A percentile compares a stretch with the other conserved stretches of the same genome.
These are phyloP conservation scores for Ceyx cyanopectus DNA, from an alignment of 2,113 vertebrate genomes.

Conservation along the genomic window DNA sequence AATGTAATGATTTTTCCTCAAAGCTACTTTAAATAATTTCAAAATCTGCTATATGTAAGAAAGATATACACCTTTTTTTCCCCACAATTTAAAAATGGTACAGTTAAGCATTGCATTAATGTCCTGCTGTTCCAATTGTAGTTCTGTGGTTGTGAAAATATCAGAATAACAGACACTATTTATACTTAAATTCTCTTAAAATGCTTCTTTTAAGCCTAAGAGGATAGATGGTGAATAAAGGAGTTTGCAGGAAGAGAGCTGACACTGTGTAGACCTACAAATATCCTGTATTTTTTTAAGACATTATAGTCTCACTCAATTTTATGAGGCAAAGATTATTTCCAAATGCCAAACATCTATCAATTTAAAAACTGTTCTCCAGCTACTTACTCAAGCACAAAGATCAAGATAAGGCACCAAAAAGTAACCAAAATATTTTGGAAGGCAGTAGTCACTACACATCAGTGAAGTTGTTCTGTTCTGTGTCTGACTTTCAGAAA, in stretches of 20 bases:
- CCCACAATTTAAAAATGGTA: neutral
- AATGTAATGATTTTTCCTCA: neutral
- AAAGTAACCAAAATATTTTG: neutral
- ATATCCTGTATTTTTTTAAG: neutral
- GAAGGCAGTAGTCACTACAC: neutral
- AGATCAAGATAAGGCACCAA: neutral
- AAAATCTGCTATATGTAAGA: neutral
- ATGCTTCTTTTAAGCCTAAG: neutral
- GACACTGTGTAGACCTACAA: neutral
- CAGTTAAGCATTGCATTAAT: neutral
- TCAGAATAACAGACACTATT: neutral
- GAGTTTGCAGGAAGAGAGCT: neutral
- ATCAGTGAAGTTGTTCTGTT: neutral
- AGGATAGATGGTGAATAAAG: neutral
- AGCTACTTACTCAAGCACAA: neutral
- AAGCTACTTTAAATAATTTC: neutral
- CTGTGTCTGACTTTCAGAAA: neutral
- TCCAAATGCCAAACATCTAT: neutral
- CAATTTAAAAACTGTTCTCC: neutral
- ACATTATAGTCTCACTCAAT: neutral
- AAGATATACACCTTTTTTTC: neutral
- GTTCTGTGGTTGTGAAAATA: neutral
- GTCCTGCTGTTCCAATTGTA: neutral
- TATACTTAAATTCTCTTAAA: slow-evolving; percentile 1
- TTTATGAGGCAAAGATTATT: neutral